phyloP scores from a whole-genome alignment of 1,140 invertebrate species.

The Bathynomus jamesi region DNA sequence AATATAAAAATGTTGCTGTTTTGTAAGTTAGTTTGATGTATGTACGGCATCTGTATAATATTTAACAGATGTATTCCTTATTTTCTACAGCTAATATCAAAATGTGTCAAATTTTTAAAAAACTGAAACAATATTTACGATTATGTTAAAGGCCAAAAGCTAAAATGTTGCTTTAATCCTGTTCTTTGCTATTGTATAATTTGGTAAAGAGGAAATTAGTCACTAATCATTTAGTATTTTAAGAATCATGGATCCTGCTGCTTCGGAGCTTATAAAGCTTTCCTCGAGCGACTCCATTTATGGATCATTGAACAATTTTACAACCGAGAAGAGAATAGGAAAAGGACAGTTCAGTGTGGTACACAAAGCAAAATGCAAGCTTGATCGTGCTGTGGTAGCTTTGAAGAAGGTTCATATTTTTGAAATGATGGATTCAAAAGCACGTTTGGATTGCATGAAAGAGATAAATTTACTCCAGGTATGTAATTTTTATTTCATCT shows the following conservation, averaged over 20 bases:
- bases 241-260: conserved; percentile 19
- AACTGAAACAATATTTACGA: no score
- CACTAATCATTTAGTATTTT: no score
- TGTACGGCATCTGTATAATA: no score
- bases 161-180: no score
- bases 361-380: conserved; percentile 46
- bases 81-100: no score
- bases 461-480: conserved; percentile 61
- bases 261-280: conserved; percentile 37
- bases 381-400: conserved; percentile 46
- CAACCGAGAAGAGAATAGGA: conserved; percentile 55
- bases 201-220: no score
- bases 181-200: no score
- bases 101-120: no score
- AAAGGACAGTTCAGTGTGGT: conserved; percentile 59
- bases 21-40: no score
- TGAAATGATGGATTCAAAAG: conserved; percentile 61
- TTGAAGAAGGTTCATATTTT: conserved; percentile 60
- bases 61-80: no score
- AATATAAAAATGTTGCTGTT: no score
- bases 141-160: no score
- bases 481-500: conserved; percentile 14
- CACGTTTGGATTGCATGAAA: conserved; percentile 59
- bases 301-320: conserved; percentile 48
- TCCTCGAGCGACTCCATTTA: conserved; percentile 38